Evolutionary conservation across 2,888 invertebrate species (phyloP).

Genomic region (Drosophila siamana): DNA sequence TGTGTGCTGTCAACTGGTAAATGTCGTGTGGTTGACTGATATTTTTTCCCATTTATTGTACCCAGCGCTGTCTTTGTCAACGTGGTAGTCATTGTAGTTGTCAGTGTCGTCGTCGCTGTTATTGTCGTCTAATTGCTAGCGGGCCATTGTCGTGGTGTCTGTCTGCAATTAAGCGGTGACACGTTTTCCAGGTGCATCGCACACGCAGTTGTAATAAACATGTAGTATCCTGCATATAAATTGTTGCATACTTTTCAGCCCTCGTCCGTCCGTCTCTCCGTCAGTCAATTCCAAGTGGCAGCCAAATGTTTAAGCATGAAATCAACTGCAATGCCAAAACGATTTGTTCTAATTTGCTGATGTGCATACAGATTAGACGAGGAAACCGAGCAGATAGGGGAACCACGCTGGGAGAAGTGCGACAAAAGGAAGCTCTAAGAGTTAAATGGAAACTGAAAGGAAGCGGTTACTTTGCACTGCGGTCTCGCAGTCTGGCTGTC

Average conservation of each 20-base stretch:
- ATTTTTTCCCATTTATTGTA: conserved; percentile 44
- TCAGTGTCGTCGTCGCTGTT: conserved; percentile 17
- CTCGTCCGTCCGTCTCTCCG: neutral
- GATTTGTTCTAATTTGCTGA: conserved; percentile 72
- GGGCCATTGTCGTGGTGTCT: conserved; percentile 44
- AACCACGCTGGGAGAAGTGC: too few species aligned
- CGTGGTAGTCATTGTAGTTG: neutral
- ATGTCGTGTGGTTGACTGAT: conserved; percentile 64
- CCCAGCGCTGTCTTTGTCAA: conserved; percentile 31
- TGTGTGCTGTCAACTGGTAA: conserved; percentile 56
- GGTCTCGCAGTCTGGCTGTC: conserved; percentile 14
- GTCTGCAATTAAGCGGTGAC: conserved; percentile 70
- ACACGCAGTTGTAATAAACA: conserved; percentile 71
- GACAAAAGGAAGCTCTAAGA: conserved; percentile 16
- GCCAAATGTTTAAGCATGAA: conserved; percentile 53
- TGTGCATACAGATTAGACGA: conserved; percentile 70
- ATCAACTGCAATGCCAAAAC: conserved; percentile 69
- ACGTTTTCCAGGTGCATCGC: conserved; percentile 55
- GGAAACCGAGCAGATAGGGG: neutral
- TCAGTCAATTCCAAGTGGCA: conserved; percentile 47
- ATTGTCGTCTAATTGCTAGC: conserved; percentile 65
- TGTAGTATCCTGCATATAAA: conserved; percentile 61
- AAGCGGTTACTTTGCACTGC: conserved; percentile 21
- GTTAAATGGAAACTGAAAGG: conserved; percentile 28
- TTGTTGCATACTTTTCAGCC: conserved; percentile 51